Percentiles rank a stretch among this genome's conserved stretches.
These are phyloP conservation scores for Brachyistius frenatus DNA, from an alignment of 2,113 vertebrate species.

Conservation along the genomic window DNA sequence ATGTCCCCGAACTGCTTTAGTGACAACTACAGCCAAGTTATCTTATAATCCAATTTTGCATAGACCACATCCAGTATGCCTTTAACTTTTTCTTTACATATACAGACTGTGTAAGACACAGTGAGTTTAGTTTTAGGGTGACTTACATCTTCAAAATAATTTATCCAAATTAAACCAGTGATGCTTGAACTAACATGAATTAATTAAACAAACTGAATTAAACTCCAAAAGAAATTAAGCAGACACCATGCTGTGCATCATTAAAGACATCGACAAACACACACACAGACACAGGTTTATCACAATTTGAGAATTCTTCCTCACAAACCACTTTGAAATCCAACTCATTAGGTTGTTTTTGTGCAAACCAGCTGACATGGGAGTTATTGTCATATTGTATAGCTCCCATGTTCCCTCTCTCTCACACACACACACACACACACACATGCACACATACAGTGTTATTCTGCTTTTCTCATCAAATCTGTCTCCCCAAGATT, in stretches of 20 bases:
- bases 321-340: constrained; percentile 28
- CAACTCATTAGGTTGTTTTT: constrained; percentile 37
- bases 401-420: constrained; percentile 9
- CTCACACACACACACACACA: not conserved
- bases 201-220: constrained; percentile 27
- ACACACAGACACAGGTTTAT: not conserved
- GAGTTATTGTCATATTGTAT: constrained; percentile 21
- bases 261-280: constrained; percentile 9
- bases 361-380: constrained; percentile 16
- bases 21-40: constrained; percentile 26
- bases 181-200: constrained; percentile 1
- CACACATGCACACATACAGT: constrained; percentile 15
- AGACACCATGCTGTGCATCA: constrained; percentile 13
- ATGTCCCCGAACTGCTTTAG: constrained; percentile 3
- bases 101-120: not conserved
- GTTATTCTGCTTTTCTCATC: constrained; percentile 65
- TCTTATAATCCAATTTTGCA: constrained; percentile 14
- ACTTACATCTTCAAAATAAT: constrained; percentile 17
- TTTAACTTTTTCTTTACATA: constrained; percentile 16
- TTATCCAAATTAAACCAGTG: constrained; percentile 22
- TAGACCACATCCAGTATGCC: not conserved
- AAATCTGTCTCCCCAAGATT: constrained; percentile 50
- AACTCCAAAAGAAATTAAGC: constrained; percentile 13
- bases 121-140: constrained; percentile 7
- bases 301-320: not conserved